Evolutionary conservation across 2,113 vertebrate genomes (phyloP).

Genomic region (Carlito syrichta): DNA sequence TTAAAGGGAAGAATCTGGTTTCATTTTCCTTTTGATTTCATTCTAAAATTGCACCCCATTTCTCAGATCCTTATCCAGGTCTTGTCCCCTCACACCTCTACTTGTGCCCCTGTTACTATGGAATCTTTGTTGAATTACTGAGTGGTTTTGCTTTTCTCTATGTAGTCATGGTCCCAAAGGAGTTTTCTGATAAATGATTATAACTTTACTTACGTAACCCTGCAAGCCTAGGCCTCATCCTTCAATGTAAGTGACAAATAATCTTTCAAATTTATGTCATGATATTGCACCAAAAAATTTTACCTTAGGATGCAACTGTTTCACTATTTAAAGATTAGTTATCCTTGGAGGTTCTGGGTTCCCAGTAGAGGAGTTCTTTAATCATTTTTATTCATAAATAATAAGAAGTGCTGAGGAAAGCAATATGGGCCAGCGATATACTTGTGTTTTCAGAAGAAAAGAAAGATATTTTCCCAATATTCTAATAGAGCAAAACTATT

Average conservation of each 20-base stretch:
- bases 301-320: neutral
- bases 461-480: neutral
- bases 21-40: neutral
- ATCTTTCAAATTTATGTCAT: neutral
- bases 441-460: conserved; percentile 31
- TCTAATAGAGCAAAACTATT: neutral
- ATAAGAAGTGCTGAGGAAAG: neutral
- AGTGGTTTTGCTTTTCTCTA: neutral
- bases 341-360: neutral
- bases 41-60: neutral
- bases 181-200: neutral
- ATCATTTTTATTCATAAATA: conserved; percentile 24
- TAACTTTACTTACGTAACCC: neutral
- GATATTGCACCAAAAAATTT: conserved; percentile 10
- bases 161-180: neutral
- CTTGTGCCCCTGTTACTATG: neutral
- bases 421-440: neutral
- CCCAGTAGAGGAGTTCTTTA: neutral
- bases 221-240: neutral
- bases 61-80: neutral
- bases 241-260: neutral
- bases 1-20: neutral
- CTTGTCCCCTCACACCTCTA: neutral
- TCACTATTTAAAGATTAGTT: conserved; percentile 22
- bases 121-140: neutral